These are phyloP conservation scores for Orius insidiosus DNA, from an alignment of 1,140 invertebrate genomes.

Conservation along the genomic window DNA sequence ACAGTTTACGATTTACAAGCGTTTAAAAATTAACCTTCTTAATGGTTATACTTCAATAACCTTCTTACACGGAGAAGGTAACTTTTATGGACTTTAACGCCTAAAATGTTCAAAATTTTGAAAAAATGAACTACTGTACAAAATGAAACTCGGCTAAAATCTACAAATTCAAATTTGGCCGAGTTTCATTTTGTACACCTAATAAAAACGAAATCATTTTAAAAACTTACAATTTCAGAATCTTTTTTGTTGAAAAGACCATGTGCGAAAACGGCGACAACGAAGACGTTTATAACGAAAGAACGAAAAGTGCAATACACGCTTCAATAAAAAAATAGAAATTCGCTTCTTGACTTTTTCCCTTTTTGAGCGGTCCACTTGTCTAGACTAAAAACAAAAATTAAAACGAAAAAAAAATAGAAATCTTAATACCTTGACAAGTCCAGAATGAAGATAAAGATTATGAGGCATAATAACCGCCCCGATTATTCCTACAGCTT, in stretches of 20 bases:
- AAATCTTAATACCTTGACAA: slow-evolving; percentile 36
- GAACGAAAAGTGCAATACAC: slow-evolving; percentile 64
- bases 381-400: slow-evolving; percentile 45
- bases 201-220: too few relatives aligned
- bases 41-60: too few relatives aligned
- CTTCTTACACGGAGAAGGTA: too few relatives aligned
- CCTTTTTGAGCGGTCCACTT: slow-evolving; percentile 56
- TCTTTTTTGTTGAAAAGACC: slow-evolving; percentile 60
- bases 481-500: slow-evolving; percentile 46
- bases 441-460: slow-evolving; percentile 46
- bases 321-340: slow-evolving; percentile 81
- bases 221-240: slow-evolving; percentile 45
- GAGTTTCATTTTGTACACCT: too few relatives aligned
- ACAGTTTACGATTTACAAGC: too few relatives aligned
- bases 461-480: slow-evolving; percentile 59
- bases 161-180: too few relatives aligned
- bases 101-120: too few relatives aligned
- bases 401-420: background rate
- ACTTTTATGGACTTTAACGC: too few relatives aligned
- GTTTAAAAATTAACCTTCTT: too few relatives aligned
- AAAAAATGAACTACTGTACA: too few relatives aligned
- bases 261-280: slow-evolving; percentile 73
- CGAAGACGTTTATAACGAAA: slow-evolving; percentile 82
- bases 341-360: slow-evolving; percentile 66
- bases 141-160: too few relatives aligned